Evolutionary conservation across 1,140 invertebrate genomes (phyloP).

Genomic region (Bombus pyrosoma): DNA sequence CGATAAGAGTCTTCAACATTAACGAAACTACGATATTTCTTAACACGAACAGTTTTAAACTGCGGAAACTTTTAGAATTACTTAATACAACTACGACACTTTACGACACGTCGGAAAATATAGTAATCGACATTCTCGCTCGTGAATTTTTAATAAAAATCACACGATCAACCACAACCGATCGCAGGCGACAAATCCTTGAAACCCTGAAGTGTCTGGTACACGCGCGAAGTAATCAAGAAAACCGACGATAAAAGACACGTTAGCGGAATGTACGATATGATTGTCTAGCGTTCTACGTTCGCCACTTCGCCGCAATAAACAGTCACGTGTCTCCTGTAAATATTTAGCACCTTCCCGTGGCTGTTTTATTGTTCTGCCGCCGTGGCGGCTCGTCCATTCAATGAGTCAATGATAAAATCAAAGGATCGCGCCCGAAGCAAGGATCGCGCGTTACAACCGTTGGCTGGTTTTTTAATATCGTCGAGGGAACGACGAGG

Average conservation of each 20-base stretch:
- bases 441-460: not conserved
- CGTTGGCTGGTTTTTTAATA: constrained; percentile 15
- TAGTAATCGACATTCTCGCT: not conserved
- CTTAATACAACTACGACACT: no score
- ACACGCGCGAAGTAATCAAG: constrained; percentile 19
- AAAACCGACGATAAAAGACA: constrained; percentile 38
- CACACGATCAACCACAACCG: not conserved
- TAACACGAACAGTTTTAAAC: no score
- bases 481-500: not conserved
- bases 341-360: constrained; percentile 61
- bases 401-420: constrained; percentile 53
- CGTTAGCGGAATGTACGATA: constrained; percentile 35
- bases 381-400: constrained; percentile 22
- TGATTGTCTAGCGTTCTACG: constrained; percentile 45
- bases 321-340: constrained; percentile 58
- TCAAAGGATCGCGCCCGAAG: constrained; percentile 30
- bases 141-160: not conserved
- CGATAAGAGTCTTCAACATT: no score
- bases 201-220: not conserved
- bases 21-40: no score
- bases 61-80: no score
- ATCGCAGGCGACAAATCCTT: not conserved
- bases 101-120: no score
- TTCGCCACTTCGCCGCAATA: constrained; percentile 39
- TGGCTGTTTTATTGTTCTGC: constrained; percentile 56